Evolutionary conservation across 2,888 invertebrate genomes (phyloP), one percentile per base, ranked within the genome.

Genomic region (Trypoxylon attenuatum): DNA sequence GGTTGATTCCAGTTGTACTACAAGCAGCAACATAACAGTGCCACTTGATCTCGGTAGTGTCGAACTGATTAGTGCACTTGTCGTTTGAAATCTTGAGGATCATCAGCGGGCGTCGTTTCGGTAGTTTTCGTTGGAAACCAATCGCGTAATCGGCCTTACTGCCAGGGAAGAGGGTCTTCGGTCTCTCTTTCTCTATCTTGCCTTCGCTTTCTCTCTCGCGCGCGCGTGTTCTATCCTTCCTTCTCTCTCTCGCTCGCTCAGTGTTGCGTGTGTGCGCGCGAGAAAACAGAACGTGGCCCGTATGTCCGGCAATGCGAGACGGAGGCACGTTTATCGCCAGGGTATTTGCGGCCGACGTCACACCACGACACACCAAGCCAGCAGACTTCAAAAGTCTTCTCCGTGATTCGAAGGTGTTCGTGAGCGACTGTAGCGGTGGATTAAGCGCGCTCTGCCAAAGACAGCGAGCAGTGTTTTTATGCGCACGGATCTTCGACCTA

Each of bases 221-320:
- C 13, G 33, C 13, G 33, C 33, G 33, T 5, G n/a, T n/a, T n/a
- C n/a, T n/a, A n/a, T n/a, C n/a, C n/a, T n/a, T n/a, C n/a, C n/a
- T n/a, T n/a, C n/a, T n/a, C n/a, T n/a, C n/a, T n/a, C n/a, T n/a
- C 33, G 33, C 33, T 3, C 8, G 33, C 13, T 33, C 33, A 33
- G 33, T 33, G 33, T 13, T 33, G 33, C 33, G 33, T 13, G 33
- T 33, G 33, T 61, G 53, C 52, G 57, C 57, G 46, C 76, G 69
- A 75, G 75, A 76, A 71, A 71, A 74, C 73, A 63, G 65, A 64
- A 58, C 78, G 66, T 64, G 80, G 68, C 79, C 79, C 68, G 73
- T 78, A 78, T 80, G 74, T 56, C 73, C 81, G 79, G 60, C 73
- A 81, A 80, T 77, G 81, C 80, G 78, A 78, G 64, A 78, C 81